phyloP scores from a whole-genome alignment of 2,888 invertebrate species.

The Drosophila anceps region DNA sequence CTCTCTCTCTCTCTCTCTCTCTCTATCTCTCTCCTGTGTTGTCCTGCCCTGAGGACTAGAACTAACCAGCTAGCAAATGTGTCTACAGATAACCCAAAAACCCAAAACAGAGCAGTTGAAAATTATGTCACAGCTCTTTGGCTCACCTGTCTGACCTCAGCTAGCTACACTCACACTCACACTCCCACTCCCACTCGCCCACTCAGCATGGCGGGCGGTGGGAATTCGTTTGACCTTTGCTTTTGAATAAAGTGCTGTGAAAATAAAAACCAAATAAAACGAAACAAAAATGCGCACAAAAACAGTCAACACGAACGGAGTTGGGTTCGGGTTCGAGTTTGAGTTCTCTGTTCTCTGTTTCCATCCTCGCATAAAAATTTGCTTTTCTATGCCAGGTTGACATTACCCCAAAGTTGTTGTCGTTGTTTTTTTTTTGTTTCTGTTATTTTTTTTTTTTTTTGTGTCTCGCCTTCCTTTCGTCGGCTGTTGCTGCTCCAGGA shows the following conservation, averaged over 20 bases:
- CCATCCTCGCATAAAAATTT: slow-evolving; percentile 16
- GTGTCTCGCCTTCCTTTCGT: slow-evolving; percentile 13
- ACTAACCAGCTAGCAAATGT: slow-evolving; percentile 53
- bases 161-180: slow-evolving; percentile 5
- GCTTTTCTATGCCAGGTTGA: slow-evolving; percentile 22
- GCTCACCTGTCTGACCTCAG: slow-evolving; percentile 51
- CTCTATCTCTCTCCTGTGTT: not conserved
- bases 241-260: slow-evolving; percentile 56
- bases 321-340: not conserved
- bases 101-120: slow-evolving; percentile 36
- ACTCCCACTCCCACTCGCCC: not conserved
- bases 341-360: not conserved
- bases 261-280: slow-evolving; percentile 28
- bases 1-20: not conserved
- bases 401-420: slow-evolving; percentile 26
- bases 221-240: slow-evolving; percentile 60
- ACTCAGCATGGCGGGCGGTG: slow-evolving; percentile 21
- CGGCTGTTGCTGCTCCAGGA: slow-evolving; percentile 14
- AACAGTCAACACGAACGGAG: slow-evolving; percentile 43
- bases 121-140: slow-evolving; percentile 59
- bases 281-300: slow-evolving; percentile 25
- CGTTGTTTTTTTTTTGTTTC: slow-evolving; percentile 6
- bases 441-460: slow-evolving; percentile 6
- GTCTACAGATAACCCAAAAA: slow-evolving; percentile 48
- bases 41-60: slow-evolving; percentile 10